phyloP scores from a whole-genome alignment of 2,113 vertebrate genomes.

The Dasyurus viverrinus region DNA sequence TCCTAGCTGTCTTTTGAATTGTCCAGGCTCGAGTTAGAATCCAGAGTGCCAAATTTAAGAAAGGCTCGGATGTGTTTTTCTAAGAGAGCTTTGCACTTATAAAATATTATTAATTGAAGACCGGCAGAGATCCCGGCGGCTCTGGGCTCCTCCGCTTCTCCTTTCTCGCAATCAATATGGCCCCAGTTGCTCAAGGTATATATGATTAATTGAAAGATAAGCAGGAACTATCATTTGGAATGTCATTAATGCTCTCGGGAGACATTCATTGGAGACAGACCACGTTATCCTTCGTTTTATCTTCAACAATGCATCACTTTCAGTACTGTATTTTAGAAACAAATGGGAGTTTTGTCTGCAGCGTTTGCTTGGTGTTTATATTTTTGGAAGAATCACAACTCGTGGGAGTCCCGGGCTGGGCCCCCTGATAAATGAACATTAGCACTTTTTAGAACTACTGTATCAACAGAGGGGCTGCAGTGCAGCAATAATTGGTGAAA shows the following conservation, averaged over 20 bases:
- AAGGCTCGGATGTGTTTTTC: conserved; percentile 8
- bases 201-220: conserved; percentile 89
- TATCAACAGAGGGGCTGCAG: conserved; percentile 92
- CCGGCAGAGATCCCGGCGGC: conserved; percentile 32
- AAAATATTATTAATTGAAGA: conserved; percentile 54
- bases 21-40: background rate
- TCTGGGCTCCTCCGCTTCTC: conserved; percentile 51
- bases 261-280: conserved; percentile 95
- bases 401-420: conserved; percentile 87
- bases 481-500: conserved; percentile 94
- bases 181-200: conserved; percentile 79
- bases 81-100: conserved; percentile 17
- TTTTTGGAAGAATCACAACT: conserved; percentile 94
- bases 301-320: conserved; percentile 92
- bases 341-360: conserved; percentile 94
- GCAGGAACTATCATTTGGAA: conserved; percentile 89
- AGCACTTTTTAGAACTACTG: conserved; percentile 93
- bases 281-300: conserved; percentile 98
- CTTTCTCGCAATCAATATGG: conserved; percentile 72
- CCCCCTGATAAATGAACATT: conserved; percentile 96
- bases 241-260: conserved; percentile 95
- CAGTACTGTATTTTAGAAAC: conserved; percentile 92
- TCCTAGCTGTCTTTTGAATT: background rate
- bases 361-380: conserved; percentile 94
- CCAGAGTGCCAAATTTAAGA: conserved; percentile 31